These are phyloP conservation scores for Tipula helvola DNA, from an alignment of 2,888 invertebrate genomes.

Conservation along the genomic window DNA sequence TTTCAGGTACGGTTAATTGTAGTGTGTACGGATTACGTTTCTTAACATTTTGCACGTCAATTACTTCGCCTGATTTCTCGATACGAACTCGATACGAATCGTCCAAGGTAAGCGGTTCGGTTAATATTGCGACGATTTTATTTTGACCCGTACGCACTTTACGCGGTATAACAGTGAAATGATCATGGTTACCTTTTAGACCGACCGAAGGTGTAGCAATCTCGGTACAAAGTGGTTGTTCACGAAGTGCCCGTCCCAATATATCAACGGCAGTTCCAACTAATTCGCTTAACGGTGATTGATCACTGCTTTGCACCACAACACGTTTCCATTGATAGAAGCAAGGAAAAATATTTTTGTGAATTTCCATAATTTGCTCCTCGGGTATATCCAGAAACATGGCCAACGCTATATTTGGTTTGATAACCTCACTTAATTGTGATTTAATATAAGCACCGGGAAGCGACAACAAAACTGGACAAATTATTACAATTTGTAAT, in stretches of 20 bases:
- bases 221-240: conserved; percentile 45
- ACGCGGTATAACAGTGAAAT: conserved; percentile 33
- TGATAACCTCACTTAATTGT: conserved; percentile 31
- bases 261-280: conserved; percentile 71
- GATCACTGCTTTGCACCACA: conserved; percentile 69
- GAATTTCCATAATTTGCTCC: conserved; percentile 52
- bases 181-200: conserved; percentile 24
- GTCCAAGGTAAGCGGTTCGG: conserved; percentile 63
- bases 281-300: conserved; percentile 71
- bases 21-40: conserved; percentile 72
- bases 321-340: conserved; percentile 73
- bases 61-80: conserved; percentile 67
- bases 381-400: conserved; percentile 72
- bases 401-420: conserved; percentile 59
- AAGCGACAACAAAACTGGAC: conserved; percentile 55
- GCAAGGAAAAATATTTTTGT: conserved; percentile 54
- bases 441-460: conserved; percentile 31
- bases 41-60: conserved; percentile 61
- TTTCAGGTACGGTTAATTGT: conserved; percentile 72
- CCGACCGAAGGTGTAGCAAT: neutral
- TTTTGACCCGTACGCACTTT: conserved; percentile 52
- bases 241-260: conserved; percentile 46
- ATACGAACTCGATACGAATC: conserved; percentile 67
- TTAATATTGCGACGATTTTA: conserved; percentile 65
- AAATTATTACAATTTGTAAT: conserved; percentile 67